Evolutionary conservation across 2,888 invertebrate genomes (phyloP), one percentile per base, ranked within the genome.

Genomic region (Melieria picta): DNA sequence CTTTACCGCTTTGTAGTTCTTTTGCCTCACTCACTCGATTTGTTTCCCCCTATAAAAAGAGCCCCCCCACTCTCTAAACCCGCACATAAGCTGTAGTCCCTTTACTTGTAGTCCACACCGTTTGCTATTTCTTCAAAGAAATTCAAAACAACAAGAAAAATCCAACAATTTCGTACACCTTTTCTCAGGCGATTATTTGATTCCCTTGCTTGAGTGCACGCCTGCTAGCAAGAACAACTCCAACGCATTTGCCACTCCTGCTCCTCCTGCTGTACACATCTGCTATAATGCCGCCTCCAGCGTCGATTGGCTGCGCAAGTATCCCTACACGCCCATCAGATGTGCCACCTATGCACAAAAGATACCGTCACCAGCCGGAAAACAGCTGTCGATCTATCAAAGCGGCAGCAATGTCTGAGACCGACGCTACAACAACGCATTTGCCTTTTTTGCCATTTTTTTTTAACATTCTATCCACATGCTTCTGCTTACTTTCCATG

Each of bases 171-270:
- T 43, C 6, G 11, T 10, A 60, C 60, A 55, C 5, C n/a, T 66
- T 61, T 73, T 55, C 71, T 62, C 56, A 76, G 74, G 74, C 73
- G 74, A 76, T 62, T 67, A 65, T 63, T 46, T 76, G 47, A 73
- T 74, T 13, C 74, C 76, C 30, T 68, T 76, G 61, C 74, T 76
- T 73, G 74, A 73, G 43, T 68, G 65, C 62, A 52, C 55, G 13
- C 30, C 57, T 13, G 16, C 58, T 45, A 58, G 11, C 56, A 64
- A 16, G 47, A 57, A 11, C 50, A 69, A 52, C 56, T 55, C 13
- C 43, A 30, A 30, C 30, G 30, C 30, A 30, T 30, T 30, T 1
- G 58, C 58, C 10, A 13, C 58, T 58, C 30, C 58, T 5, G 6
- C 42, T 6, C 30, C 58, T 30, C 10, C 58, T 42, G 16, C 58